Conservation (phyloP, 2,113 vertebrate genomes). For the Halcyon malimbica region DNA sequence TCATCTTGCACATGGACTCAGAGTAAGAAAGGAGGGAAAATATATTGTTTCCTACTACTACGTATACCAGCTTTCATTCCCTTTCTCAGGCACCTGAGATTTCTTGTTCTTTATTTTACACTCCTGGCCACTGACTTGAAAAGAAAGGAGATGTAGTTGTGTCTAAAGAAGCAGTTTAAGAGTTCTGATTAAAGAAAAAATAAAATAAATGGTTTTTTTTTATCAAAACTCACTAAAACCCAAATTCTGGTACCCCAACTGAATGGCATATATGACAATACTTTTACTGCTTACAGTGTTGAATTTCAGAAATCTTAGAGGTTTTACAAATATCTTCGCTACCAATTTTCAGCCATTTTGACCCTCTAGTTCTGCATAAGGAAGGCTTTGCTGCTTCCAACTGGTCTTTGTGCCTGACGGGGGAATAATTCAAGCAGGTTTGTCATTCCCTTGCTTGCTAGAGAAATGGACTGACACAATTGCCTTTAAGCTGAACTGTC, state of each 20-base stretch:
- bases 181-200: not conserved
- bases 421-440: not conserved
- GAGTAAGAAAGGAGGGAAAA: not conserved
- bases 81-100: not conserved
- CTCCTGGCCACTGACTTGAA: not conserved
- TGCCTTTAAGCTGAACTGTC: not conserved
- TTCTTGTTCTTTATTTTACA: not conserved
- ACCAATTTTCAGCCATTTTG: not conserved
- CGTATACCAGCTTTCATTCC: not conserved
- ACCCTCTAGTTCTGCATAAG: not conserved
- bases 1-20: not conserved
- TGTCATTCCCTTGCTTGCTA: not conserved
- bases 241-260: not conserved
- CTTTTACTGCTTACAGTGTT: not conserved
- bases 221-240: not conserved
- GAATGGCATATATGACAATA: not conserved
- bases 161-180: not conserved
- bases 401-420: not conserved
- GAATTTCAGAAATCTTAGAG: not conserved
- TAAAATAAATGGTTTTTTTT: not conserved
- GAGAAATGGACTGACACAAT: not conserved
- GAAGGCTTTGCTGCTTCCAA: not conserved
- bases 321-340: not conserved
- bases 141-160: not conserved
- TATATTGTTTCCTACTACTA: not conserved